These are phyloP conservation scores for Drosophila glabriapex DNA, from an alignment of 2,888 invertebrate genomes.

Conservation along the genomic window DNA sequence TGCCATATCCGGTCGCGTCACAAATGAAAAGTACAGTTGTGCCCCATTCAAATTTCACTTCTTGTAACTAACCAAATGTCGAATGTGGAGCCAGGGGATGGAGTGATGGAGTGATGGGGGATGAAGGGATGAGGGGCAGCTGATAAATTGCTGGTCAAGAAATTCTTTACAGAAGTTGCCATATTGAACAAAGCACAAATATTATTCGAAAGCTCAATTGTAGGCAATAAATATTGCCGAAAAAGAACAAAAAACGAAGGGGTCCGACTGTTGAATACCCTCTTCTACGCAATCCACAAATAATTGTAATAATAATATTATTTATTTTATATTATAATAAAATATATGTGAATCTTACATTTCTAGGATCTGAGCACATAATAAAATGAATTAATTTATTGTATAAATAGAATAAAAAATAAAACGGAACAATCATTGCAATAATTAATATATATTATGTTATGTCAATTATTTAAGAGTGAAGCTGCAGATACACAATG, in stretches of 20 bases:
- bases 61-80: constrained; percentile 55
- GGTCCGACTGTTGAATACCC: constrained; percentile 7
- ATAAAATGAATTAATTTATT: neutral
- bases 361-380: neutral
- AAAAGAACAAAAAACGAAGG: too few species aligned
- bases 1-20: constrained; percentile 69
- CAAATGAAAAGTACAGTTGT: constrained; percentile 72
- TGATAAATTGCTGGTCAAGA: constrained; percentile 51
- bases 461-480: neutral
- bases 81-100: neutral
- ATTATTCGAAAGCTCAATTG: neutral
- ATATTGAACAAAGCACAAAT: constrained; percentile 12
- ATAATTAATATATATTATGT: neutral
- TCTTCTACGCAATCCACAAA: neutral
- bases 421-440: neutral
- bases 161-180: constrained; percentile 27
- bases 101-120: accelerated
- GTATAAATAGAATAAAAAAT: neutral
- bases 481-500: neutral
- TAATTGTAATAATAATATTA: neutral
- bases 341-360: neutral
- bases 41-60: constrained; percentile 38
- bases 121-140: neutral
- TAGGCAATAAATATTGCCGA: constrained; percentile 1
- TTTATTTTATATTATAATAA: too few species aligned